phyloP scores from a whole-genome alignment of 2,113 vertebrate genomes.

The Mustelus asterias region DNA sequence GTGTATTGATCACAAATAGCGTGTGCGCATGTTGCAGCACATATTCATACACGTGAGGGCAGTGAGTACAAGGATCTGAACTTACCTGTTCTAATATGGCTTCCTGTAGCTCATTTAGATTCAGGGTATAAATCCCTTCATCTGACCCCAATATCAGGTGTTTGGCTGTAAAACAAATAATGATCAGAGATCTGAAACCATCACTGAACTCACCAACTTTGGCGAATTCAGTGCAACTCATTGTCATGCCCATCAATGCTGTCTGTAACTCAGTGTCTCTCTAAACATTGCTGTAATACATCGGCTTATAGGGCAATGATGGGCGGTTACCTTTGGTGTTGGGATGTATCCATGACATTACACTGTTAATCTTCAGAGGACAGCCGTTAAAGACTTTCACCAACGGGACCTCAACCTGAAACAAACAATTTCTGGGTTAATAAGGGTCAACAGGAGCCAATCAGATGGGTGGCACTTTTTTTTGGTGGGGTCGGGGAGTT shows the following conservation, averaged over 20 bases:
- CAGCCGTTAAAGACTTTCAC: conserved; percentile 81
- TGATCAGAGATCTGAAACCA: background rate
- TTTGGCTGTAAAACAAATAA: conserved; percentile 56
- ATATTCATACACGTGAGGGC: no score
- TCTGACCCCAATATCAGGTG: conserved; percentile 78
- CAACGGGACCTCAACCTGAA: conserved; percentile 60
- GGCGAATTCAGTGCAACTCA: background rate
- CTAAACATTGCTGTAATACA: background rate
- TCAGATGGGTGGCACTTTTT: background rate
- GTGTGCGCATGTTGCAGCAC: background rate
- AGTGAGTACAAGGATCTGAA: background rate
- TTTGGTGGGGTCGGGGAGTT: background rate
- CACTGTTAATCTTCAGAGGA: conserved; percentile 71
- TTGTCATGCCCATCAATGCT: background rate
- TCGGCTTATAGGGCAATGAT: background rate
- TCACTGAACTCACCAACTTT: background rate
- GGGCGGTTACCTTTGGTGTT: conserved; percentile 60
- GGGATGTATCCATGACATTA: conserved; percentile 69
- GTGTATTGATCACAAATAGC: background rate
- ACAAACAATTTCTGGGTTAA: background rate
- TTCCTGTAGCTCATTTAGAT: conserved; percentile 63
- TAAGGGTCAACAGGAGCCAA: no score
- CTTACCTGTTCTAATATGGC: conserved; percentile 78
- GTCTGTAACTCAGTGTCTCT: background rate
- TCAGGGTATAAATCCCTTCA: conserved; percentile 80